Evolutionary conservation across 2,888 invertebrate species (phyloP).

Genomic region (Drosophila glabriapex): DNA sequence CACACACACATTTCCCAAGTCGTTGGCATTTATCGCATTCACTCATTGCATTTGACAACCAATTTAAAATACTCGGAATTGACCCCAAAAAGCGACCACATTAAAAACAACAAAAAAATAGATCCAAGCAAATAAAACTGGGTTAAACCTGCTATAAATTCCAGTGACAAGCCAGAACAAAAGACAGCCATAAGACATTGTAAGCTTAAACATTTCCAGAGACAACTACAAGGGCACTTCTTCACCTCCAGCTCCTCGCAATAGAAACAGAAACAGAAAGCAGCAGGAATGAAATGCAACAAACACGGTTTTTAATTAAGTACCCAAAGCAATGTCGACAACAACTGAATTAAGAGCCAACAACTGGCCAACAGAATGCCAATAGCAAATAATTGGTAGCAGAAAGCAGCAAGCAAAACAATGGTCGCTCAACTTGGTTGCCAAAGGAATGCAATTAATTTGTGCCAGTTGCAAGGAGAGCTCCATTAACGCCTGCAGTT

Average conservation of each 20-base stretch:
- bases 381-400: constrained; percentile 9
- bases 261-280: neutral
- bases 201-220: constrained; percentile 38
- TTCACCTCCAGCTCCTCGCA: neutral
- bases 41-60: constrained; percentile 71
- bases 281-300: constrained; percentile 52
- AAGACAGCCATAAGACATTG: constrained; percentile 71
- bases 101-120: neutral
- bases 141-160: constrained; percentile 80
- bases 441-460: constrained; percentile 1
- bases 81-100: constrained; percentile 50
- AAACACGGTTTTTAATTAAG: constrained; percentile 76
- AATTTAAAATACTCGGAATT: constrained; percentile 66
- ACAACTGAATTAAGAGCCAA: constrained; percentile 61
- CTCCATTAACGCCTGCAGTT: neutral
- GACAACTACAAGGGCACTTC: constrained; percentile 27
- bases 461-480: neutral
- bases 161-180: constrained; percentile 69
- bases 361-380: constrained; percentile 36
- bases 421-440: neutral
- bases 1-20: constrained; percentile 30
- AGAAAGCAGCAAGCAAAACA: neutral
- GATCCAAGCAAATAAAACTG: constrained; percentile 44
- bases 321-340: constrained; percentile 56
- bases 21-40: constrained; percentile 53